A percentile compares a stretch with the other conserved stretches of the same genome.
phyloP scores from a whole-genome alignment of 2,888 invertebrate genomes.

The Parasteatoda lunata region DNA sequence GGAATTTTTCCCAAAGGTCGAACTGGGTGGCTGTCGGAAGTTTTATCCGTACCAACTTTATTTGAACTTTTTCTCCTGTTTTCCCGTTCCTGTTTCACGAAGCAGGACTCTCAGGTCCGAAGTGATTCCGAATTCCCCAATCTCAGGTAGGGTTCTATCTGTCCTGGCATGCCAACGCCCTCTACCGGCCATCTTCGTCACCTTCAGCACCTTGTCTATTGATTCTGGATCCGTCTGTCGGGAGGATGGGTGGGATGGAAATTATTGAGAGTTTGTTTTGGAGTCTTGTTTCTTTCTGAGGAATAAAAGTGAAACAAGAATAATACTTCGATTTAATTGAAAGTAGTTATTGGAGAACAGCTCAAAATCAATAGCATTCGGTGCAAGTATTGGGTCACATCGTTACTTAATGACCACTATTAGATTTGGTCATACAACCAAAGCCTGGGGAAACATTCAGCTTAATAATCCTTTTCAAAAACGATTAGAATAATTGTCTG shows the following conservation, averaged over 20 bases:
- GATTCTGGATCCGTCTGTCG: constrained; percentile 28
- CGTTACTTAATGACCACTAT: background rate
- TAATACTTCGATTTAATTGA: background rate
- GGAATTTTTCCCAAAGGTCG: background rate
- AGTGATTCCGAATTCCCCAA: constrained; percentile 32
- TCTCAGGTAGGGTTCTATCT: constrained; percentile 51
- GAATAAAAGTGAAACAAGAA: background rate
- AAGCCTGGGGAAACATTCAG: background rate
- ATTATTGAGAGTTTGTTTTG: constrained; percentile 34
- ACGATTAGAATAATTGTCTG: too few relatives aligned
- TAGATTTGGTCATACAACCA: background rate
- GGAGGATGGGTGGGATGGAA: constrained; percentile 3
- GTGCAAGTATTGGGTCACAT: background rate
- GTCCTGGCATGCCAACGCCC: constrained; percentile 25
- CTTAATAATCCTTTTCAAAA: background rate
- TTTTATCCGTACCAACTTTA: constrained; percentile 60
- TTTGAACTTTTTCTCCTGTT: constrained; percentile 19
- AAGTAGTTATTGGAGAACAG: background rate
- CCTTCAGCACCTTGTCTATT: constrained; percentile 50
- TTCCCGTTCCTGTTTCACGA: constrained; percentile 24
- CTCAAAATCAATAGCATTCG: background rate
- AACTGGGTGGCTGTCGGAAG: background rate
- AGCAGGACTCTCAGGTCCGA: constrained; percentile 55
- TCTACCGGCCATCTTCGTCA: constrained; percentile 27
- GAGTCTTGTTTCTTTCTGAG: constrained; percentile 11